Evolutionary conservation across 30 jellyfish, hydroid and myxozoan species (phyloP).

Genomic region (Aurelia coerulea): DNA sequence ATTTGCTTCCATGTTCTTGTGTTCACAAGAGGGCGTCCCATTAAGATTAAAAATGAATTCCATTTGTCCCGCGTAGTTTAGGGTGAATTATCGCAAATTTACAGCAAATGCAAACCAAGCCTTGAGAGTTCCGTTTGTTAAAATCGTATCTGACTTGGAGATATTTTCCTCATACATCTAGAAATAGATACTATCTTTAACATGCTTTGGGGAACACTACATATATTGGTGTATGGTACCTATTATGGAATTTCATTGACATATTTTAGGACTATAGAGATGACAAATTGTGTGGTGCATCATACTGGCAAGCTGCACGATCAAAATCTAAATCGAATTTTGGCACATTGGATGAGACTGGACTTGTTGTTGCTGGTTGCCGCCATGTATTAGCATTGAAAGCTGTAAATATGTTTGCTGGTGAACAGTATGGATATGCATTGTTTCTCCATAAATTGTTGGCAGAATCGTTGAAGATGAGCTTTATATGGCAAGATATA

Average conservation of each 20-base stretch:
- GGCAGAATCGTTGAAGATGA: constrained; percentile 17
- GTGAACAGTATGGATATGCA: constrained; percentile 65
- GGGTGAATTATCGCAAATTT: no score
- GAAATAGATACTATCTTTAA: no score
- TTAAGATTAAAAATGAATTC: no score
- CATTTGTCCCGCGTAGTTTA: no score
- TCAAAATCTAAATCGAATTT: constrained; percentile 22
- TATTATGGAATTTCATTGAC: neutral
- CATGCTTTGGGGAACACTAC: neutral
- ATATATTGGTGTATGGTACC: neutral
- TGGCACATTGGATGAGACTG: constrained; percentile 47
- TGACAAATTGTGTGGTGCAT: constrained; percentile 40
- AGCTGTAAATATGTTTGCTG: constrained; percentile 63
- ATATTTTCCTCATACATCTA: no score
- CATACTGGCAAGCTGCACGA: constrained; percentile 60
- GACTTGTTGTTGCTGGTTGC: constrained; percentile 61
- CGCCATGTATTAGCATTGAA: constrained; percentile 54
- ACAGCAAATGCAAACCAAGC: no score
- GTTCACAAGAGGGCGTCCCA: no score
- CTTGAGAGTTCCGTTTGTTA: no score
- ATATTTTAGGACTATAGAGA: constrained; percentile 33
- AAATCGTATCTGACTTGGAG: no score
- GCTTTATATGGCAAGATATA: constrained; percentile 48
- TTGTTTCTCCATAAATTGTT: constrained; percentile 36
- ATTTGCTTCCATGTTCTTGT: no score